A percentile compares a stretch with the other conserved stretches of the same genome.
Conservation (phyloP, 2,888 invertebrate species). For the Epinotia brunnichana region DNA sequence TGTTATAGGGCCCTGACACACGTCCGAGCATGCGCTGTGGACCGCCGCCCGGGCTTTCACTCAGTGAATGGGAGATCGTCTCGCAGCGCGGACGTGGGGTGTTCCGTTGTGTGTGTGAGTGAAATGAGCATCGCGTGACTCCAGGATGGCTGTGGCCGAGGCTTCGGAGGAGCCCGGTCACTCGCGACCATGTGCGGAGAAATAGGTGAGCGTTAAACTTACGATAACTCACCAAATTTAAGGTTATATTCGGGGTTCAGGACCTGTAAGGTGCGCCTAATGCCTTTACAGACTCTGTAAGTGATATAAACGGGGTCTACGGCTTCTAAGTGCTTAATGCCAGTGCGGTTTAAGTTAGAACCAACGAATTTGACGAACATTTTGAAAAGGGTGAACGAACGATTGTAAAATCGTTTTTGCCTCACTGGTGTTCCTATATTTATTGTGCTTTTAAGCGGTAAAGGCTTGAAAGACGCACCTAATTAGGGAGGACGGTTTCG, state of each 20-base stretch:
- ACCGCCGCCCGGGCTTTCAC: conserved; percentile 68
- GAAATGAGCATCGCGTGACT: conserved; percentile 70
- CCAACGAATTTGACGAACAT: not conserved
- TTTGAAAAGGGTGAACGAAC: not conserved
- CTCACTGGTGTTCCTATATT: not conserved
- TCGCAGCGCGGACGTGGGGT: conserved; percentile 65
- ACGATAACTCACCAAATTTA: not conserved
- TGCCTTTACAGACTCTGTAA: conserved; percentile 24
- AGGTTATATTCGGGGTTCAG: not conserved
- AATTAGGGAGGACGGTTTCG: conserved; percentile 21
- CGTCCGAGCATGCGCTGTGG: conserved; percentile 75
- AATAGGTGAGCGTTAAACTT: conserved; percentile 67
- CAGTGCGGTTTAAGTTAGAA: not conserved
- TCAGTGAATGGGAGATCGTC: conserved; percentile 75
- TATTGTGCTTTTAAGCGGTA: conserved; percentile 20
- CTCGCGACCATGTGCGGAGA: conserved; percentile 72
- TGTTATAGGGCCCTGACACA: conserved; percentile 49
- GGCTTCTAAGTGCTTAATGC: conserved; percentile 20
- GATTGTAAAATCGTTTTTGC: conserved; percentile 1
- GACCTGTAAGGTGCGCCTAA: conserved; percentile 18
- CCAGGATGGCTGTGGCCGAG: conserved; percentile 78
- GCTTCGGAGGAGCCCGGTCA: conserved; percentile 73
- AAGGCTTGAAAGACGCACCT: conserved; percentile 21
- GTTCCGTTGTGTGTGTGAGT: conserved; percentile 63
- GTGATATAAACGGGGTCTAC: conserved; percentile 22